phyloP scores from a whole-genome alignment of 2,888 invertebrate species.

The Notodromas monacha region DNA sequence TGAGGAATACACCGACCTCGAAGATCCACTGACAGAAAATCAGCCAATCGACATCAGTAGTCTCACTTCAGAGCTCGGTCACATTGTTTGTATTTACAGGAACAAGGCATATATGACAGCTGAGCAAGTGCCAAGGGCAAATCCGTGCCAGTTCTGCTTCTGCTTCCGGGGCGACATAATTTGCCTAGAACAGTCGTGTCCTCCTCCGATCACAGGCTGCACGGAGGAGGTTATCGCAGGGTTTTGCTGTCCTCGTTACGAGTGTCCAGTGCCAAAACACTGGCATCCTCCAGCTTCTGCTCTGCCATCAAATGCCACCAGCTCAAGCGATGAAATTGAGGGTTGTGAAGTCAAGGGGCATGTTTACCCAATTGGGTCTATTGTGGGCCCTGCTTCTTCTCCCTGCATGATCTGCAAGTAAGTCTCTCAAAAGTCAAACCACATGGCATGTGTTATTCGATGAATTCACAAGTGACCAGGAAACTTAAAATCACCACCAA shows the following conservation, averaged over 20 bases:
- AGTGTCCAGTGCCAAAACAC: slow-evolving; percentile 35
- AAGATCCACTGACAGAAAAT: slow-evolving; percentile 8
- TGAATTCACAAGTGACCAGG: no score
- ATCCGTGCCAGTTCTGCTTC: slow-evolving; percentile 86
- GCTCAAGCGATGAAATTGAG: slow-evolving; percentile 22
- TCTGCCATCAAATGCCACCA: slow-evolving; percentile 37
- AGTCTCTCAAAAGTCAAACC: no score
- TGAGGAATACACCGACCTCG: slow-evolving; percentile 8
- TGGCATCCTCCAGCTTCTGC: neutral
- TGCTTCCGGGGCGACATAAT: slow-evolving; percentile 85
- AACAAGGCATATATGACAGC: slow-evolving; percentile 75
- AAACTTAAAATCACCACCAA: no score
- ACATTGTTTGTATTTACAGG: slow-evolving; percentile 64
- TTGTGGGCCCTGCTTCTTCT: slow-evolving; percentile 50
- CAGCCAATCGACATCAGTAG: slow-evolving; percentile 6
- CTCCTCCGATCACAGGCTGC: slow-evolving; percentile 65
- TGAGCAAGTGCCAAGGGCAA: slow-evolving; percentile 70
- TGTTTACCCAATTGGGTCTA: slow-evolving; percentile 52
- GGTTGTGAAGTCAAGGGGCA: slow-evolving; percentile 59
- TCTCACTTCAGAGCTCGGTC: slow-evolving; percentile 42
- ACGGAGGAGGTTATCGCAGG: slow-evolving; percentile 69
- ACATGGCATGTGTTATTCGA: no score
- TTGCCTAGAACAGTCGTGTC: slow-evolving; percentile 74
- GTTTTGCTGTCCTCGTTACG: slow-evolving; percentile 76
- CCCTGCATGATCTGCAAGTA: slow-evolving; percentile 81